These are phyloP conservation scores for Cryptoprocta ferox DNA, from an alignment of 2,797 vertebrate genomes.

Conservation along the genomic window DNA sequence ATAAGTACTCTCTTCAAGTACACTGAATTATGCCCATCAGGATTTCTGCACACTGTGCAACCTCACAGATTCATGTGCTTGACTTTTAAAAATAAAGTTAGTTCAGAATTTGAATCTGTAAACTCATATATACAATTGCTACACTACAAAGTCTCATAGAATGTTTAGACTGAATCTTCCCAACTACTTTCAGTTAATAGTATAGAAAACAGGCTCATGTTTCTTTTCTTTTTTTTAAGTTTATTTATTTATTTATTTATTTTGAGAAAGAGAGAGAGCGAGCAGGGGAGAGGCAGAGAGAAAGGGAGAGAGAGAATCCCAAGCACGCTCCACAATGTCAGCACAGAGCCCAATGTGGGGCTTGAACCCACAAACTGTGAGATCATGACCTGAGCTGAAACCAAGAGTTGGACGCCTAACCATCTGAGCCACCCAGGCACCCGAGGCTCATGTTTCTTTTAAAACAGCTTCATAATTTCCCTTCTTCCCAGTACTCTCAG, in stretches of 20 bases:
- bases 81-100: not conserved
- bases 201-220: not conserved
- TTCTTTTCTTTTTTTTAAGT: no score
- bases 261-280: no score
- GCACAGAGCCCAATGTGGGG: no score
- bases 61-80: not conserved
- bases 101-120: not conserved
- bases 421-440: no score
- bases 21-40: not conserved
- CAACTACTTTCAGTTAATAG: not conserved
- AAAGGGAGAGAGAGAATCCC: no score
- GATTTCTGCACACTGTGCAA: not conserved
- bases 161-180: not conserved
- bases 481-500: not conserved
- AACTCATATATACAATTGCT: not conserved
- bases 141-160: not conserved
- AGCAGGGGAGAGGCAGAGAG: no score
- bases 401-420: no score
- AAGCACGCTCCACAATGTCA: no score
- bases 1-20: not conserved
- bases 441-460: not conserved
- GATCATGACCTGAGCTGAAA: no score
- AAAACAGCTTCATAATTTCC: not conserved
- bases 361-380: no score
- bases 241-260: no score